phyloP scores from a whole-genome alignment of 1,140 invertebrate species.

The Aphis gossypii region DNA sequence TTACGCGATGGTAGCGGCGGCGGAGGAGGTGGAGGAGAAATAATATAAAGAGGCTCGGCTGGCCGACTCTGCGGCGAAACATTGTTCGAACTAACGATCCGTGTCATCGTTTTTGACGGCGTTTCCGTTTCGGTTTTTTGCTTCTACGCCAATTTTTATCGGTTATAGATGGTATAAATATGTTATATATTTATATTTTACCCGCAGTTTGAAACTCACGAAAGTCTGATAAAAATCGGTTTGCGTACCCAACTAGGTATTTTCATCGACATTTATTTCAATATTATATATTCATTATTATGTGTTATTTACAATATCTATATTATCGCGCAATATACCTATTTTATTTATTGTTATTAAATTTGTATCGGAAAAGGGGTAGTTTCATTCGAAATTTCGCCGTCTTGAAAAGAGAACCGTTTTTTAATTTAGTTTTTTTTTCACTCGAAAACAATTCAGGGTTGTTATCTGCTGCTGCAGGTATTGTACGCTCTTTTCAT shows the following conservation, averaged over 20 bases:
- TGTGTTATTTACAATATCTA: not conserved
- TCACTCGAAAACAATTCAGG: slow-evolving; percentile 29
- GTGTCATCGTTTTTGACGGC: slow-evolving; percentile 49
- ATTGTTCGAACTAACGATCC: slow-evolving; percentile 39
- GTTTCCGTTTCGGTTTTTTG: slow-evolving; percentile 29
- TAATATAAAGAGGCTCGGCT: not conserved
- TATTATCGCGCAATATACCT: not conserved
- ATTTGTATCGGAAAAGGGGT: slow-evolving; percentile 15
- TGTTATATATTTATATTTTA: not conserved
- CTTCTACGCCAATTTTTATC: not conserved
- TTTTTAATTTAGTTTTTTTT: not conserved
- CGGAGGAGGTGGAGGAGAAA: not conserved
- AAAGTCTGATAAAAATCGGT: not conserved
- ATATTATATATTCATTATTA: not conserved
- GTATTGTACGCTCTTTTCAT: slow-evolving; percentile 1
- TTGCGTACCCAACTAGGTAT: not conserved
- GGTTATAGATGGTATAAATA: not conserved
- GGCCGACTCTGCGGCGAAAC: not conserved
- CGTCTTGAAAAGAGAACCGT: not conserved
- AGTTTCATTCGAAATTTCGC: not conserved
- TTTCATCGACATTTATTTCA: not conserved
- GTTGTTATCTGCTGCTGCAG: not conserved
- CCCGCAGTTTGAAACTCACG: not conserved
- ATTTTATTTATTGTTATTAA: slow-evolving; percentile 6
- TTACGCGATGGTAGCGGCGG: not conserved